Base-by-base conservation (phyloP, 2,888 invertebrate genomes). In the Argyresthia goedartella region DNA sequence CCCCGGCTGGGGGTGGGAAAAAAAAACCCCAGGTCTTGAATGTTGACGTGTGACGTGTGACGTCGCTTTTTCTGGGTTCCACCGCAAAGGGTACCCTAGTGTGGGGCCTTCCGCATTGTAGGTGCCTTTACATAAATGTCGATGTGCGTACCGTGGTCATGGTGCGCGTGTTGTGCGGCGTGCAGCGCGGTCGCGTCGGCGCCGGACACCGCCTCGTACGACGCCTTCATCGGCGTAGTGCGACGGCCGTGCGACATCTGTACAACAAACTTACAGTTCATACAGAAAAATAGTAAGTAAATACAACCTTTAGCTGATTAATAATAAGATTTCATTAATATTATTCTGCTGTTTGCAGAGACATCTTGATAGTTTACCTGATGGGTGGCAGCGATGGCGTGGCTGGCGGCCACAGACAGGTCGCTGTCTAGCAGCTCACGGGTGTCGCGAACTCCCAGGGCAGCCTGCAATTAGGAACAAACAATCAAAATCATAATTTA, bases 381-480 rank as follows among this genome's bases (percentile, higher is more conserved):
- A 66, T 98, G 97, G 2, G 98, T 98, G 1, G 97, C 97, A 6
- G 95, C 97, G 56, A 98, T 97, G 0, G 98, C 98, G 73, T 98
- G 97, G 16, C 96, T 96, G 0, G 97, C 98, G 0, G 98, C 97
- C 0, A 95, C 96, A 0, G 95, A 97, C 53, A 98, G 95, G 1
- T 97, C 95, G 64, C 93, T 87, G 10, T 94, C 95, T 0, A 95
- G 95, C 61, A 95, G 95, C 11, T 95, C 94, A 50, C 36, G 91
- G 88, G 1, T 85, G 86, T n/a, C n/a, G n/a, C n/a, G n/a, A n/a
- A 14, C 88, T 81, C 88, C 79, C 56, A 88, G 65, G 2, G 87
- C 75, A 42, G 85, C 82, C 86, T 85, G 62, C 9, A 1, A 58
- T 4, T 13, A 11, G 1, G 2, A 25, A 47, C 3, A 4, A n/a